Evolutionary conservation across 2,888 invertebrate species (phyloP), one percentile per base, ranked within the genome.

Genomic region (Anagyrus pseudococci): DNA sequence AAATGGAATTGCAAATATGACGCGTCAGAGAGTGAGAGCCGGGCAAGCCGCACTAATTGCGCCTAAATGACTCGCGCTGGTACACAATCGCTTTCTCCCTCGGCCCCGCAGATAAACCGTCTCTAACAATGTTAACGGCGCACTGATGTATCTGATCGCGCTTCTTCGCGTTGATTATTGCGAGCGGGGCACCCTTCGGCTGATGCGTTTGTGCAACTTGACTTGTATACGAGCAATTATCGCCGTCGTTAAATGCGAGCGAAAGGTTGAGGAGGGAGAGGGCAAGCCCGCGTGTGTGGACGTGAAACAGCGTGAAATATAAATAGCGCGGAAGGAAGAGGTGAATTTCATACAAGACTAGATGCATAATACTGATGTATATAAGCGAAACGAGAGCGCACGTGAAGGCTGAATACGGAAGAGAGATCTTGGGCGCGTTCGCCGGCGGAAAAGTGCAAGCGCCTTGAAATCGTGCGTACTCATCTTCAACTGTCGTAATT

Each of bases 41-140:
- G 7, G 8, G 6, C 43, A 10, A 10, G 43, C 43, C 43, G 29
- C 46, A 33, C 65, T 65, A 65, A 65, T 65, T 65, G 65, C 61
- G 33, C 64, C 6, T 53, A 59, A 60, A 64, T 53, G 64, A 56
- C 64, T 43, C 49, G 46, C 47, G 19, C 25, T 22, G 26, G 26
- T 26, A 25, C 25, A 23, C 15, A 20, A 50, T 52, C 59, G n/a
- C n/a, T n/a, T n/a, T n/a, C n/a, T 29, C 48, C 37, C 48, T 48
- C 60, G 33, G 48, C 57, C 15, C 7, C 22, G 40, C 47, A 20
- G 33, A 7, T 15, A 15, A 6, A 22, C 60, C 37, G 48, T 56
- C n/a, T n/a, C 44, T 58, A 65, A 65, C 65, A 65, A 65, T 65
- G 61, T 58, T 65, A 65, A 58, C 58, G 58, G 58, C 49, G 58